Percentiles rank a stretch among this genome's conserved stretches.
Conservation (phyloP, 2,888 invertebrate genomes). For the Drosophila buzzatii region DNA sequence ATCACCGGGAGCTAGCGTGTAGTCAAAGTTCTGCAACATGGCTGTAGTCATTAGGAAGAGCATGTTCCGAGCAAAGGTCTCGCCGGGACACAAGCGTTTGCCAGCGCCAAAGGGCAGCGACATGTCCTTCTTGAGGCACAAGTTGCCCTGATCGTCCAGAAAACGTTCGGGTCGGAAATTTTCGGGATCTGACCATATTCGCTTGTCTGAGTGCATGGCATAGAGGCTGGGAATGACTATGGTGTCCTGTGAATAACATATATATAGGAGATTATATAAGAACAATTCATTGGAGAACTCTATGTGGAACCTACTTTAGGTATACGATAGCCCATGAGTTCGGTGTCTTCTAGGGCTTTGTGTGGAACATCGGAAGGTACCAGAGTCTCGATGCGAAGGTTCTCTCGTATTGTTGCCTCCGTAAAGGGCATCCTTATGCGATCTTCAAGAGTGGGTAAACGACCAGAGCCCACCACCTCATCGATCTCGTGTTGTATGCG, state of each 20-base stretch:
- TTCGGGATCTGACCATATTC: slow-evolving; percentile 89
- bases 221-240: slow-evolving; percentile 87
- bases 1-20: slow-evolving; percentile 86
- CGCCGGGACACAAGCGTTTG: slow-evolving; percentile 89
- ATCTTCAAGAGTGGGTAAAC: slow-evolving; percentile 88
- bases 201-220: slow-evolving; percentile 87
- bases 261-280: background rate
- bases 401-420: slow-evolving; percentile 88
- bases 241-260: slow-evolving; percentile 84
- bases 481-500: slow-evolving; percentile 88
- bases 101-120: slow-evolving; percentile 90
- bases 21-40: slow-evolving; percentile 88
- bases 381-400: slow-evolving; percentile 87
- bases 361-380: slow-evolving; percentile 88
- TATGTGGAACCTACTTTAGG: slow-evolving; percentile 86
- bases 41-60: slow-evolving; percentile 88
- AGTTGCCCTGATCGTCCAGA: slow-evolving; percentile 86
- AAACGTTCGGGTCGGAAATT: slow-evolving; percentile 89
- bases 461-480: slow-evolving; percentile 87
- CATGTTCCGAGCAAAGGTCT: slow-evolving; percentile 89
- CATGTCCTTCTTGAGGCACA: slow-evolving; percentile 87
- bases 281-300: background rate
- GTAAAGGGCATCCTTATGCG: slow-evolving; percentile 87
- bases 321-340: slow-evolving; percentile 87
- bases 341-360: slow-evolving; percentile 86